Base-by-base conservation (phyloP, 2,888 invertebrate genomes). In the Meiosimyza decipiens region DNA sequence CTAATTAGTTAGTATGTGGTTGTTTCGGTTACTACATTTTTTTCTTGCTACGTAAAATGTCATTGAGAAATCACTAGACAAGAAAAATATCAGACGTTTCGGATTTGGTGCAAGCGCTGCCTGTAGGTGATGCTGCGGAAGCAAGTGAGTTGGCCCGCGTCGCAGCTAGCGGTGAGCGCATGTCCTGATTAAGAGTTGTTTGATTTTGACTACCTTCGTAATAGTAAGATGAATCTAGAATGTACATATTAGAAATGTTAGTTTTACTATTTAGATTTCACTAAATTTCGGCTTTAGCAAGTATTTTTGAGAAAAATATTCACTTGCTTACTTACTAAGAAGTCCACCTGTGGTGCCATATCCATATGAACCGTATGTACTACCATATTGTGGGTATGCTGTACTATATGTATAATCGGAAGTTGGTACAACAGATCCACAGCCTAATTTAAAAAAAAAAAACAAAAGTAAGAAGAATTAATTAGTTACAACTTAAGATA, bases 401-500 rank as follows among this genome's bases (percentile, higher is more conserved):
- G 93, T 91, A 83, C 91, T 92, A 84, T 93, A 93, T 51, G 92
- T 90, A 84, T 93, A 93, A 83, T 93, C 93, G 71, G 90, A 86
- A 54, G 89, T 89, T 63, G 91, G 90, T 71, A 91, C 90, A 71
- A 91, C 90, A 47, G 90, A 88, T 72, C 91, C 90, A 75, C 91
- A 90, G 79, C 91, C 91, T 92, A 84, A 47, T 28, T 12, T 40
- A 13, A 62, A 7, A 40, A 62, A 7, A 40, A 62, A 33, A 62
- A 62, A 16, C 22, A 22, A 22, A 22, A 40, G 12, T 7, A 33
- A 47, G 47, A 59, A 51, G 68, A 52, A 47, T 33, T 28, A 51
- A 54, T 51, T 16, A 47, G 3, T 50, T 3, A 15, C 0, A 47
- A 60, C 2, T 28, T 28, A 4, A 28, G 28, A 28, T 3, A 28